Evolutionary conservation across 1,140 invertebrate species (phyloP).

Genomic region (Drosophila malerkotliana): DNA sequence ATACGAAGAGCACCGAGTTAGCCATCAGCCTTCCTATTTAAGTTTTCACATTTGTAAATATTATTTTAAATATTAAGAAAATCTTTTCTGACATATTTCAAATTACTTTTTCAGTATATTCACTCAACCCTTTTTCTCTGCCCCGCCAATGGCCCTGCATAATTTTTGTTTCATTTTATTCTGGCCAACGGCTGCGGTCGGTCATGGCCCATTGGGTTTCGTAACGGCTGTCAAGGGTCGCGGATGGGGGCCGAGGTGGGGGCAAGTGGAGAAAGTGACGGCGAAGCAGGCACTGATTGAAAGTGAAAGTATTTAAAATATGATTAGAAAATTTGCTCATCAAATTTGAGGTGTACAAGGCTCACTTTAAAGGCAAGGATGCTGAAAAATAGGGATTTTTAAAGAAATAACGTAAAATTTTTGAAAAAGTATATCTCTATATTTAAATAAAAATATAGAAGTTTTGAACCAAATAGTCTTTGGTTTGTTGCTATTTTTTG

Average conservation of each 20-base stretch:
- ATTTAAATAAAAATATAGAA: neutral
- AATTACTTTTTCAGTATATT: neutral
- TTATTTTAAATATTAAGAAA: too few relatives aligned
- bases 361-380: slow-evolving; percentile 12
- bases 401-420: too few relatives aligned
- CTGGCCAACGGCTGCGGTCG: slow-evolving; percentile 72
- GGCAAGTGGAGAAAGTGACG: neutral
- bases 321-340: slow-evolving; percentile 59
- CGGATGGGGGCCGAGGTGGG: neutral
- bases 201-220: slow-evolving; percentile 67
- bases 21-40: too few relatives aligned
- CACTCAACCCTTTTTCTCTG: slow-evolving; percentile 52
- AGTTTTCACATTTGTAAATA: too few relatives aligned
- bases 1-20: too few relatives aligned
- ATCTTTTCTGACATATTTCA: too few relatives aligned
- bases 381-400: too few relatives aligned
- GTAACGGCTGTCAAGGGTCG: slow-evolving; percentile 76
- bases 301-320: slow-evolving; percentile 65
- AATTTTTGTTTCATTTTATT: slow-evolving; percentile 76
- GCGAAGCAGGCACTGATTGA: slow-evolving; percentile 59
- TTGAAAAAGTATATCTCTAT: too few relatives aligned
- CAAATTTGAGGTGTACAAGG: slow-evolving; percentile 9
- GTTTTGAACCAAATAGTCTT: neutral
- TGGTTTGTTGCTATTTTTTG: neutral
- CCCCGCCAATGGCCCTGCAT: slow-evolving; percentile 33